Evolutionary conservation across 2,797 vertebrate genomes (phyloP), one percentile per base, ranked within the genome.

Genomic region (Phrynocephalus guinanensis): DNA sequence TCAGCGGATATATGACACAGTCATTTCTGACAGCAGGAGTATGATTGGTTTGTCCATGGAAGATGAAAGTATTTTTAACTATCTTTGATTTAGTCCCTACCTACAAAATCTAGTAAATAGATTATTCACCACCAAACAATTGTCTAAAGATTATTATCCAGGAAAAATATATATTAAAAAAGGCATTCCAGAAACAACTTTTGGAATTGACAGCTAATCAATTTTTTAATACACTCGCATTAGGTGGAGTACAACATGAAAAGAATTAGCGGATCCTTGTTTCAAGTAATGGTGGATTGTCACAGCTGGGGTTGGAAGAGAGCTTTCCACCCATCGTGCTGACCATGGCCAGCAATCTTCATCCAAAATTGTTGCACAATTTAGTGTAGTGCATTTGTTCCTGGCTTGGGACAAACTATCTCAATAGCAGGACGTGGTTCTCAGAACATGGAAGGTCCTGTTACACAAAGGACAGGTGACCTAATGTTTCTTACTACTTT

Each of bases 221-320:
- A 68, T 5, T 28, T 18, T 18, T 0, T 81, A 60, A 5, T 3
- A 24, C 48, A 52, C 67, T 13, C 15, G 1, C 1, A 16, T n/a
- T 92, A 30, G 28, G 89, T 78, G 70, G 72, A 67, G 84, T 66
- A 92, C 6, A 3, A 79, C 44, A 89, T 10, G 85, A 86, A 28
- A 48, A 60, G 70, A 20, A 1, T 67, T 28, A 75, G 26, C 67
- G 20, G 48, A 1, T 20, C n/a, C 67, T 50, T 44, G 30, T 10
- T 79, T 16, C 48, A 67, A 77, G 4, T 33, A 30, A 26, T 9
- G 8, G 15, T 1, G 30, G 28, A 50, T 13, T 30, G 48, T 26
- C 5, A 75, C 50, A 30, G 10, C n/a, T 66, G 38, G 56, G 28
- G 11, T 48, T 73, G 9, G 50, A 8, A 50, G 20, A 63, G 60